phyloP scores from a whole-genome alignment of 2,888 invertebrate genomes.

The Tipula unca region DNA sequence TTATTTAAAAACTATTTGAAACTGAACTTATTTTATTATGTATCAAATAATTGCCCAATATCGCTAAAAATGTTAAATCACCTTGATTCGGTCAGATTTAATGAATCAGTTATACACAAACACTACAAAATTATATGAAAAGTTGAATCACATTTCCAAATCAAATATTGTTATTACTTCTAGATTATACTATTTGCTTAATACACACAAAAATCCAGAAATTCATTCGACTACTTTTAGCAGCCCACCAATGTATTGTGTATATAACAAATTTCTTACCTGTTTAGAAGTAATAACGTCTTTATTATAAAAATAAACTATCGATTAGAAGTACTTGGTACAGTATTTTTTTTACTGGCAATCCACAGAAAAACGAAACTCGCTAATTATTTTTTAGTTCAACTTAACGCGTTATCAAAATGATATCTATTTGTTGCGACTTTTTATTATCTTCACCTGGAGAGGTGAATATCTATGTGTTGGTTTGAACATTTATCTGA shows the following conservation, averaged over 20 bases:
- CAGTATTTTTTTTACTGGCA: not conserved
- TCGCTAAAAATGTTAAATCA: not conserved
- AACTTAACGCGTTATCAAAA: not conserved
- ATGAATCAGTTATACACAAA: not conserved
- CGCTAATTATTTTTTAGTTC: not conserved
- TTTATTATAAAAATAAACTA: not conserved
- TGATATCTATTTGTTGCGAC: not conserved
- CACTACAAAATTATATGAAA: not conserved
- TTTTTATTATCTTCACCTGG: not conserved
- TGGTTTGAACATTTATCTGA: not conserved
- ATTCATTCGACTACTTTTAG: not conserved
- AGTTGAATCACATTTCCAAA: not conserved
- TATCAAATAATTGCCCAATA: not conserved
- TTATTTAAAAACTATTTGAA: not conserved
- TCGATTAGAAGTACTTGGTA: not conserved
- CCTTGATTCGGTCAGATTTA: not conserved
- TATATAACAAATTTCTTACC: not conserved
- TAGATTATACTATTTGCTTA: not conserved
- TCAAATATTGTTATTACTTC: not conserved
- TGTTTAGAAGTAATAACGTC: not conserved
- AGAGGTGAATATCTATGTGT: not conserved
- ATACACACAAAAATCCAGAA: not conserved
- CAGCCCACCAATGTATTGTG: not conserved
- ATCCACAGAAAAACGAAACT: not conserved
- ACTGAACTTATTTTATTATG: not conserved